Evolutionary conservation across 2,113 vertebrate genomes (phyloP), one percentile per base, ranked within the genome.

Genomic region (Mus spicilegus): DNA sequence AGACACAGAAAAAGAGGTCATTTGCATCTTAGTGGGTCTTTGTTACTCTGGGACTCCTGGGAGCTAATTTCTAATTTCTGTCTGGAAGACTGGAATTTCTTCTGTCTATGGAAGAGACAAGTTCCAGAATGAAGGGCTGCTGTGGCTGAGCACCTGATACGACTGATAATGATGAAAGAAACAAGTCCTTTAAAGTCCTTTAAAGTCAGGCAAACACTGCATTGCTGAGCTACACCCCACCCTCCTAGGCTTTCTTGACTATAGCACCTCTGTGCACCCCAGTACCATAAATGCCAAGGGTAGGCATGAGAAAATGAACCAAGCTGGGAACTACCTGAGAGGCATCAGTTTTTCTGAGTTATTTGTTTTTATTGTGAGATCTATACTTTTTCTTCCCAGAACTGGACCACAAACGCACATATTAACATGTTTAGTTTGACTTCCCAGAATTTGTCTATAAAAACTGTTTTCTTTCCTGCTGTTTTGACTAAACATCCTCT

Each of bases 321-420:
- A 2, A 20, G 36, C 10, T 1, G 72, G 54, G 92, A 95, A 90
- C 7, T 36, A 7, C 8, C 5, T 13, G 63, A 3, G 42, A 65
- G 65, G 14, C 56, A 17, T 93, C 22, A 85, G 11, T 58, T 65
- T 46, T 87, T 72, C 67, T 75, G 63, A 72, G 65, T 36, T 81
- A 54, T 20, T 76, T 84, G 33, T 76, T 81, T 80, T 84, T 84
- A 93, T 91, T 72, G 7, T 77, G 80, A 76, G 76, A 67, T 56
- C 26, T 85, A 51, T 51, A 65, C 36, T 65, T 90, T 75, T 90
- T 46, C 46, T 90, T 92, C 75, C 67, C 73, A 67, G 72, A 92
- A 86, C 85, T 11, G 46, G 90, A 58, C 73, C 20, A 3, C 42
- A 39, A 94, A 89, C 46, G 88, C 0, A 69, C 12, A 49, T 61